These are phyloP conservation scores for Synaphobranchus kaupii DNA, from an alignment of 2,797 vertebrate genomes.

Conservation along the genomic window DNA sequence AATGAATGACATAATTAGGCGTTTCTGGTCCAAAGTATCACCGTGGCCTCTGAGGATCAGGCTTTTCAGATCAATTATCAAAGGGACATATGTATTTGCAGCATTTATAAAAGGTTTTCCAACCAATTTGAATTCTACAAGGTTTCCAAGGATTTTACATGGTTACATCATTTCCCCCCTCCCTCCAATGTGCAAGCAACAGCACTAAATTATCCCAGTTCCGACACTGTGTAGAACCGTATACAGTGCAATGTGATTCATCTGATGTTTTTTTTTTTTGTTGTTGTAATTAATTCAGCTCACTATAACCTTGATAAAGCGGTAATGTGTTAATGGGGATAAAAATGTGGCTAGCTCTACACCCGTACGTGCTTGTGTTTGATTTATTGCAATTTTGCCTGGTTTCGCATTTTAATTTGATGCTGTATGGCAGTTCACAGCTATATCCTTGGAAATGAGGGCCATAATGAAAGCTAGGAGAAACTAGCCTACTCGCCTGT, in stretches of 20 bases:
- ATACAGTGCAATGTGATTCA: background rate
- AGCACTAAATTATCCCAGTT: background rate
- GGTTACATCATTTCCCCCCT: background rate
- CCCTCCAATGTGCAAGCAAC: background rate
- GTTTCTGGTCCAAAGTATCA: background rate
- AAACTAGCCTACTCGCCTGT: background rate
- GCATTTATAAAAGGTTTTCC: background rate
- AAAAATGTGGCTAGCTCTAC: background rate
- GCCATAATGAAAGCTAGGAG: background rate
- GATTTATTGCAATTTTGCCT: slow-evolving; percentile 12
- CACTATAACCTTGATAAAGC: slow-evolving; percentile 12
- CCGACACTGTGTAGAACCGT: background rate
- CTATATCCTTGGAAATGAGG: background rate
- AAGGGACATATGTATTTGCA: background rate
- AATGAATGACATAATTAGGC: background rate
- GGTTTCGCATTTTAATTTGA: background rate
- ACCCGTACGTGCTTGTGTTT: background rate
- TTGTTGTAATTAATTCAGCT: background rate
- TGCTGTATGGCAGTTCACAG: background rate
- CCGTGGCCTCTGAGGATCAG: background rate
- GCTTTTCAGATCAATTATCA: background rate
- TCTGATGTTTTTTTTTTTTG: background rate
- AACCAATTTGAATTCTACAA: background rate
- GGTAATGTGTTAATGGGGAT: background rate
- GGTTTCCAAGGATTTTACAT: background rate